Evolutionary conservation across 2,113 vertebrate species (phyloP).

Genomic region (Mionectes macconnelli): DNA sequence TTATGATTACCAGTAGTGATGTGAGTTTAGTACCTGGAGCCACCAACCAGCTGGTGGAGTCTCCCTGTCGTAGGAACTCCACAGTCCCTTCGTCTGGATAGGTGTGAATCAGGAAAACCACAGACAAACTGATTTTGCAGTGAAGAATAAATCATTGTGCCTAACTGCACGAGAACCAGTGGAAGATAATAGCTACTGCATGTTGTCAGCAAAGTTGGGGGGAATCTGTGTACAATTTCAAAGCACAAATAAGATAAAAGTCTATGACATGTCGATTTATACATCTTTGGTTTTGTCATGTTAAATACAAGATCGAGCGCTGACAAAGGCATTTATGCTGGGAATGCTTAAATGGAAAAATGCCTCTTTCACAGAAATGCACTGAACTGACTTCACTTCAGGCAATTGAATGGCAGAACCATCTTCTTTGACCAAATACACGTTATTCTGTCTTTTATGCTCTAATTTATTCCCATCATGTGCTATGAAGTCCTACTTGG

Average conservation of each 20-base stretch:
- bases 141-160: neutral
- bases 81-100: neutral
- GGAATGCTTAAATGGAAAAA: neutral
- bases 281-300: neutral
- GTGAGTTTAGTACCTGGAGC: neutral
- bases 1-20: neutral
- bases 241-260: neutral
- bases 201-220: neutral
- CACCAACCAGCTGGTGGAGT: neutral
- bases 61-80: neutral
- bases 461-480: conserved; percentile 34
- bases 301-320: neutral
- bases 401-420: neutral
- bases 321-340: neutral
- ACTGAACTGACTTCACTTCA: neutral
- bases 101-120: neutral
- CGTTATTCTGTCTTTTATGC: neutral
- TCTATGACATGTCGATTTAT: neutral
- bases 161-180: neutral
- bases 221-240: neutral
- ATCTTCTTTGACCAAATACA: neutral
- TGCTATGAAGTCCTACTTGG: conserved; percentile 40
- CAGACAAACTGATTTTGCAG: neutral
- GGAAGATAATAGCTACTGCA: neutral
- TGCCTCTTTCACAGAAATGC: neutral